phyloP scores from a whole-genome alignment of 2,113 vertebrate species.

The Brachyhypopomus occidentalis region DNA sequence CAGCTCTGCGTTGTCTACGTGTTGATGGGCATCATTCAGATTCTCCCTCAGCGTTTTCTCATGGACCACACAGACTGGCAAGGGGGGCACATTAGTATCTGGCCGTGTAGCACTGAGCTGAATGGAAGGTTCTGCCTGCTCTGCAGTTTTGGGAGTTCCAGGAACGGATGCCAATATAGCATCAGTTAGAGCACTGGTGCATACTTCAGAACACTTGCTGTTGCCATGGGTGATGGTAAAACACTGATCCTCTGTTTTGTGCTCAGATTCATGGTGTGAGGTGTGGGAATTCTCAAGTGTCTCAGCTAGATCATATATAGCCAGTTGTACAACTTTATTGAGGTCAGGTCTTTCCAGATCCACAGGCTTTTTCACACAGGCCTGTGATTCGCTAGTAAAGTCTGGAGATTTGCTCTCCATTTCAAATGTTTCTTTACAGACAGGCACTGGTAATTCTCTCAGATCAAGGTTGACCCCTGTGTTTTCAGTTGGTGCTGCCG shows the following conservation, averaged over 20 bases:
- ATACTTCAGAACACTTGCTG: conserved; percentile 48
- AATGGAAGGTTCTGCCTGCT: not conserved
- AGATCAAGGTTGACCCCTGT: conserved; percentile 23
- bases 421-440: conserved; percentile 47
- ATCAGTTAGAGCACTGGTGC: conserved; percentile 12
- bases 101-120: not conserved
- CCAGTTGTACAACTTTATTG: conserved; percentile 47
- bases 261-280: conserved; percentile 24
- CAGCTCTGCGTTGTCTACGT: not conserved
- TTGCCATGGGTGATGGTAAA: conserved; percentile 18
- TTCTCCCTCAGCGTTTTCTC: conserved; percentile 19
- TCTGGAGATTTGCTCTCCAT: conserved; percentile 46
- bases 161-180: conserved; percentile 18
- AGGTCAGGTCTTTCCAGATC: conserved; percentile 42
- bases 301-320: conserved; percentile 29
- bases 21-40: not conserved
- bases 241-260: conserved; percentile 47
- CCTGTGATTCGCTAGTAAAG: conserved; percentile 48
- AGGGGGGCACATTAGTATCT: not conserved
- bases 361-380: conserved; percentile 36
- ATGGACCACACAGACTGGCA: not conserved
- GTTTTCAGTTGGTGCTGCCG: conserved; percentile 8
- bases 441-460: conserved; percentile 36
- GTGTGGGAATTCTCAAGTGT: conserved; percentile 30
- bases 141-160: not conserved